Evolutionary conservation across 2,797 vertebrate genomes (phyloP).

Genomic region (Lepidocolaptes lacrymiger): DNA sequence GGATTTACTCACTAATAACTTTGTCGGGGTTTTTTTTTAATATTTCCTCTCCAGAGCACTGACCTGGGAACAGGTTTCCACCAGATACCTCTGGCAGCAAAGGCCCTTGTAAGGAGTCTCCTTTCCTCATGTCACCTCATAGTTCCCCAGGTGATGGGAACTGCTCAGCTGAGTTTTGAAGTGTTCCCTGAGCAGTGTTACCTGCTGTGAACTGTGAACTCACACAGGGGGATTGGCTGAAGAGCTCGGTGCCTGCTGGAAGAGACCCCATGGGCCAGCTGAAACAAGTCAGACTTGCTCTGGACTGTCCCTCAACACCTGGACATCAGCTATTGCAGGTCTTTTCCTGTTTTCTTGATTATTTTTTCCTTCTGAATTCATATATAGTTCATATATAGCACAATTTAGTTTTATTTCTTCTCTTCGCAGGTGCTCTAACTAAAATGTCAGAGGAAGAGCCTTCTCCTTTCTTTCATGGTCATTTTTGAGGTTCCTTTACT

Average conservation of each 20-base stretch:
- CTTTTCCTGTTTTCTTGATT: not conserved
- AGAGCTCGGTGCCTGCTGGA: fast-evolving
- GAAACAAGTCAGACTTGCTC: not conserved
- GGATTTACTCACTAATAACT: not conserved
- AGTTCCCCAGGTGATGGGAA: not conserved
- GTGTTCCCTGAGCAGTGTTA: not conserved
- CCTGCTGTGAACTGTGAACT: not conserved
- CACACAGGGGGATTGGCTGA: not conserved
- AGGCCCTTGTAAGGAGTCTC: fast-evolving
- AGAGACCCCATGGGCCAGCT: not conserved
- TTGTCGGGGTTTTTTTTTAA: not conserved
- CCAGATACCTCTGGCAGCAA: not conserved
- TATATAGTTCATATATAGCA: not conserved
- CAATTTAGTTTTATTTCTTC: not conserved
- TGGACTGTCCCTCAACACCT: not conserved
- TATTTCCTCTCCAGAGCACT: not conserved
- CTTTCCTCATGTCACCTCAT: not conserved
- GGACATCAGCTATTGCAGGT: not conserved
- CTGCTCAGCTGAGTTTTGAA: not conserved
- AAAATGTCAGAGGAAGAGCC: not conserved
- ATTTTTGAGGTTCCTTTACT: not conserved
- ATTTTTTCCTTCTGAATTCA: not conserved
- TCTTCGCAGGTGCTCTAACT: not conserved
- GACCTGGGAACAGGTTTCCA: not conserved
- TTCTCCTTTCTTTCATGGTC: not conserved